A percentile compares a stretch with the other conserved stretches of the same genome.
phyloP scores from a whole-genome alignment of 2,888 invertebrate genomes.

The Psylliodes chrysocephalus region DNA sequence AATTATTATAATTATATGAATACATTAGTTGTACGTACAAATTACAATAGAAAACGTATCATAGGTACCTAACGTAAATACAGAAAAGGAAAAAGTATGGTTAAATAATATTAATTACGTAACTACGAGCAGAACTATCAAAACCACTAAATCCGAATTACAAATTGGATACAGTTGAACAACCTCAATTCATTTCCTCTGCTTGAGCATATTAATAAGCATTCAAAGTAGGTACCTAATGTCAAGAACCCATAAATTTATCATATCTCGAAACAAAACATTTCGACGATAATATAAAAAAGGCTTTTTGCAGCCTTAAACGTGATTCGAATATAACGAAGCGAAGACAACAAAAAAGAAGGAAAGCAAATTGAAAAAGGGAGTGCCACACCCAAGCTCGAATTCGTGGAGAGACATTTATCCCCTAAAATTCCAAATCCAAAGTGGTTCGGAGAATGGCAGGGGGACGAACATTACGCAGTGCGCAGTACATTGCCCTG shows the following conservation, averaged over 20 bases:
- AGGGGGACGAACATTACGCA: conserved; percentile 29
- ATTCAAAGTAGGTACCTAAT: too few species aligned
- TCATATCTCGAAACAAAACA: conserved; percentile 1
- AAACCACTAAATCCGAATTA: too few species aligned
- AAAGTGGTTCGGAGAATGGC: conserved; percentile 36
- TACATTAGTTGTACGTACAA: too few species aligned
- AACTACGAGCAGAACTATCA: too few species aligned
- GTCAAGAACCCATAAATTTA: not conserved
- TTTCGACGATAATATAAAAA: conserved; percentile 9
- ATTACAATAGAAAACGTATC: too few species aligned
- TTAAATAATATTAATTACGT: too few species aligned
- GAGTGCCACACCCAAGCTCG: conserved; percentile 28
- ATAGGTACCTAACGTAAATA: too few species aligned
- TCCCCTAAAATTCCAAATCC: conserved; percentile 34
- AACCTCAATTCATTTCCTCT: not conserved
- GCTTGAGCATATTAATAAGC: not conserved
- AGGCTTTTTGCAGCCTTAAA: conserved; percentile 10
- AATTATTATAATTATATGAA: too few species aligned
- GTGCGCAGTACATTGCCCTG: conserved; percentile 24
- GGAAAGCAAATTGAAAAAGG: conserved; percentile 4
- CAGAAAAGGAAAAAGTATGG: too few species aligned
- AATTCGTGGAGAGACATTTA: conserved; percentile 20
- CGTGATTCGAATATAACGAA: conserved; percentile 12
- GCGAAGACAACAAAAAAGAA: conserved; percentile 10
- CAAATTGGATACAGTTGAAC: too few species aligned